These are phyloP conservation scores for Pogonocherus hispidulus DNA, from an alignment of 2,888 invertebrate species.

Conservation along the genomic window DNA sequence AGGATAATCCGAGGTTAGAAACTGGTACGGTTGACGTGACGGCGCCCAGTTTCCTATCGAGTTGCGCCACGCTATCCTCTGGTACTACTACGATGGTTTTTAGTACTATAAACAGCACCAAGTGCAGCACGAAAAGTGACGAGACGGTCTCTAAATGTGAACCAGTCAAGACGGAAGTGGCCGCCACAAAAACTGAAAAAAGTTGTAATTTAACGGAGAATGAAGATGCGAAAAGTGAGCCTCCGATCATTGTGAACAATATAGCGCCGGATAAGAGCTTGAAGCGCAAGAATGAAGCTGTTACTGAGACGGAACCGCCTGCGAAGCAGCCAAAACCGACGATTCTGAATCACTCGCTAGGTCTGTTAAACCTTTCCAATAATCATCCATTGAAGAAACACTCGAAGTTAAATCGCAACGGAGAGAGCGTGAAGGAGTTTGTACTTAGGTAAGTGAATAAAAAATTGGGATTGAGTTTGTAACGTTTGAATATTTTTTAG, in stretches of 20 bases:
- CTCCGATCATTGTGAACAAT: conserved; percentile 4
- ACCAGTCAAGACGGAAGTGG: conserved; percentile 7
- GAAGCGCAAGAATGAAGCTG: conserved; percentile 50
- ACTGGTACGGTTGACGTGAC: conserved; percentile 2
- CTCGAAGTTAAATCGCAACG: conserved; percentile 57
- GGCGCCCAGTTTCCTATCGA: conserved; percentile 30
- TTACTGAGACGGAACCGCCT: conserved; percentile 48
- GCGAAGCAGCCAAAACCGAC: conserved; percentile 61
- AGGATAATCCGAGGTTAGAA: conserved; percentile 12
- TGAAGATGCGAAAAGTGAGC: neutral
- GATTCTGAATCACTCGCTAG: conserved; percentile 61
- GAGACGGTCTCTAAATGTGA: conserved; percentile 10
- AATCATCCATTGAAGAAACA: conserved; percentile 64
- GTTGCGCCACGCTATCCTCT: conserved; percentile 44
- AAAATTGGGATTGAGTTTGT: too few species aligned
- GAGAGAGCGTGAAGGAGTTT: conserved; percentile 45
- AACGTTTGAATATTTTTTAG: too few species aligned
- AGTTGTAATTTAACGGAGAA: too few species aligned
- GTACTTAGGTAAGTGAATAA: neutral
- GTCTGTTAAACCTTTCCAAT: conserved; percentile 64
- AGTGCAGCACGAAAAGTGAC: conserved; percentile 56
- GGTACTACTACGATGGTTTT: conserved; percentile 59
- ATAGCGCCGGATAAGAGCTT: conserved; percentile 38
- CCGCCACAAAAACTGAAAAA: neutral
- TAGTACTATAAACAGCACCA: conserved; percentile 58